Conservation (phyloP, 2,797 vertebrate genomes). For the Sebastes trivittatus region DNA sequence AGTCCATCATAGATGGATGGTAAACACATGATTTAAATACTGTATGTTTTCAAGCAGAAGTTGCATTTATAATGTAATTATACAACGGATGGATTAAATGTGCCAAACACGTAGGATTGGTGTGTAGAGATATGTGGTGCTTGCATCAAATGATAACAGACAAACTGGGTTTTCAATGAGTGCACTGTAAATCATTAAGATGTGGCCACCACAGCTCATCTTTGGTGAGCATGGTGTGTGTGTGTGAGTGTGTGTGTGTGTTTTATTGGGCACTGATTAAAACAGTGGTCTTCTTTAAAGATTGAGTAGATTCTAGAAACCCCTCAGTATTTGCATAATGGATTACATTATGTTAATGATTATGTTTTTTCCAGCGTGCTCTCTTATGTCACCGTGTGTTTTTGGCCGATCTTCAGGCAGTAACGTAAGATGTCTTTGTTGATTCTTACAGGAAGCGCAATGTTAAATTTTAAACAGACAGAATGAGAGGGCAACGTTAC, state of each 20-base stretch:
- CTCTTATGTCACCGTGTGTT: constrained; percentile 46
- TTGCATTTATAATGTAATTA: not conserved
- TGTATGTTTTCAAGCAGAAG: not conserved
- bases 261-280: not conserved
- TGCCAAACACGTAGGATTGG: not conserved
- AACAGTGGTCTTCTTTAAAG: constrained; percentile 18
- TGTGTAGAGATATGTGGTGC: not conserved
- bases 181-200: constrained; percentile 19
- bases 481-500: constrained; percentile 51
- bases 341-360: constrained; percentile 61
- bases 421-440: constrained; percentile 67
- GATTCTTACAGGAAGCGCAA: constrained; percentile 64
- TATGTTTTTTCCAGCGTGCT: constrained; percentile 39
- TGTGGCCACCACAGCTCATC: not conserved
- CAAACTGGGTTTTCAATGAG: constrained; percentile 6
- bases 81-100: not conserved
- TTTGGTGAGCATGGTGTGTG: not conserved
- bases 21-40: not conserved
- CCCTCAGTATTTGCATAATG: constrained; percentile 50
- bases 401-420: constrained; percentile 31
- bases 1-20: not conserved
- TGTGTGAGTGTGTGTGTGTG: not conserved
- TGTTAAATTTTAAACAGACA: constrained; percentile 78
- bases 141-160: not conserved
- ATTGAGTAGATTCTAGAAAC: constrained; percentile 20